Base-by-base conservation (phyloP, 2,888 invertebrate genomes). In the Lepetodrilus schrolli region DNA sequence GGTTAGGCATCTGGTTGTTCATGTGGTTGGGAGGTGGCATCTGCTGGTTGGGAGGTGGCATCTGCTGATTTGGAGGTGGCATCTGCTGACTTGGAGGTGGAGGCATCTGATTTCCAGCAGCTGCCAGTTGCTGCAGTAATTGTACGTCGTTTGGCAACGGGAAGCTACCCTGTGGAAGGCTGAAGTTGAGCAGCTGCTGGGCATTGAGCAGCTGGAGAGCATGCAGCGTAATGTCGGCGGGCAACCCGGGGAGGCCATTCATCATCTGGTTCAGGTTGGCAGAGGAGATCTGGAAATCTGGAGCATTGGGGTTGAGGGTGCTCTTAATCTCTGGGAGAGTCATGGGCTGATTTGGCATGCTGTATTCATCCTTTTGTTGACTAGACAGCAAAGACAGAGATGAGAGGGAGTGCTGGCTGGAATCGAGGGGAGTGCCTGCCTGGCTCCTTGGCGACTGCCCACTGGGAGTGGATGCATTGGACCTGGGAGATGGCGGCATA, bases 281-380 rank as follows among this genome's bases (percentile, higher is more conserved):
- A 72, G 74, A 66, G 76, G 78, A 68, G 34, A 76, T 36, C 37
- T 76, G 77, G 37, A 95, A 96, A 85, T 95, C 94, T 0, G 95
- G 95, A 3, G 95, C 95, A 82, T 95, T 93, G 0, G 95, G 95
- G 90, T 96, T 96, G 48, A 96, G 92, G 72, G 95, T 93, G 48
- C 91, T 91, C 72, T 90, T 89, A 43, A 91, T 90, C 74, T 87
- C 89, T 17, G 90, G 90, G 74, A 90, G 83, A 7, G 89, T 90
- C 90, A 90, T 89, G 17, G 90, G 90, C 75, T 87, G 87, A 69
- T 86, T 83, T 10, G 89, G 87, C 17, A 87, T 88, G 58, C 86
- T 86, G 80, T 90, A 88, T 81, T 90, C 86, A 66, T 90, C 86
- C 72, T 85, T 86, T 77, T 84, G 86, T n/a, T n/a, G n/a, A 74